Base-by-base conservation (phyloP, 2,113 vertebrate genomes). In the Odocoileus hemionus region DNA sequence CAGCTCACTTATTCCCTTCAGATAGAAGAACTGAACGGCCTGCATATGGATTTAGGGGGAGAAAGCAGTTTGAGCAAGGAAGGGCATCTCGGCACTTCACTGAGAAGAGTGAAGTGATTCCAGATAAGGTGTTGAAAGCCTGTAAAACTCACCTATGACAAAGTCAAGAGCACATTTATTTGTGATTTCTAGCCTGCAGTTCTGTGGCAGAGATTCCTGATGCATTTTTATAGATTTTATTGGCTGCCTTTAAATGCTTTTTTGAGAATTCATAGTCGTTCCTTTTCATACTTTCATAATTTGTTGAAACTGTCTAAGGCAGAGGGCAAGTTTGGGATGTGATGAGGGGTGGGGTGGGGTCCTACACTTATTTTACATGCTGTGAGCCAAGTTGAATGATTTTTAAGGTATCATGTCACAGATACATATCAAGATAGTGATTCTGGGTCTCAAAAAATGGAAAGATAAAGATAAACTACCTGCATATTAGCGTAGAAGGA, bases 241-340 rank as follows among this genome's bases (percentile, higher is more conserved):
- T 93, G 80, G 57, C 50, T 96, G 25, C 19, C 14, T 74, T 89
- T 96, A 88, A 33, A 26, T 10, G 8, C 61, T 50, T 93, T 76
- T 61, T 78, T 92, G 50, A 86, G 58, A 76, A 92, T 91, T 79
- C 33, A n/a, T 26, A 23, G 36, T 67, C 19, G 3, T 23, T 45
- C 5, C 6, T 92, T 74, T 39, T 55, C 26, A 58, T 78, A 74
- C 30, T 88, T 85, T 91, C 55, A 91, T 14, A 82, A 52, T 83
- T 97, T 91, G 17, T 78, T 95, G 43, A 91, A 91, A 74, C 52
- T 86, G 43, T 94, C 54, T 91, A 87, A 88, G 64, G 57, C 45
- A 80, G 55, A 55, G 54, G 15, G 17, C 60, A 80, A 61, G 39
- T 7, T n/a, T 47, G 15, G 47, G 76, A 76, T 76, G 70, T 43